Base-by-base conservation (phyloP, 2,797 vertebrate species). In the Hydrocynus forskahlii region DNA sequence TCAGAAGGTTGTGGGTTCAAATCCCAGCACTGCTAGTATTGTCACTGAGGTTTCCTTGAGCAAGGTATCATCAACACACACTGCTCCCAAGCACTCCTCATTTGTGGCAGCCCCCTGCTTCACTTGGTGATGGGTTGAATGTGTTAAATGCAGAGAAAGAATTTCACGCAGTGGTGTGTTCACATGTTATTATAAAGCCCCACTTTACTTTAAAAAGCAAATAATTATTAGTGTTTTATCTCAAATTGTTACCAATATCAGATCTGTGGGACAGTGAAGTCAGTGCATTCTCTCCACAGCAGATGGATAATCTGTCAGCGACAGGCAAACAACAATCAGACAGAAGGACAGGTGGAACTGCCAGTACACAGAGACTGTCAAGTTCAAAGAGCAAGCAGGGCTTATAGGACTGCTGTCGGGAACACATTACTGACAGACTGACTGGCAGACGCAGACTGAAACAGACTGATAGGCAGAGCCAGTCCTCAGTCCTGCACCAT, bases 331-430 rank as follows among this genome's bases (percentile, higher is more conserved):
- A 79, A 12, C 10, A 13, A 57, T 67, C 43, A 40, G 43, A 35
- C 13, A 35, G 68, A 63, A 52, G 70, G 78, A 17, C n/a, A 75
- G 45, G 17, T 38, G 66, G 75, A 57, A 38, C 50, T 73, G 29
- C 52, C 52, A 57, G 25, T 16, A 50, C 43, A 14, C 40, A 21
- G 10, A 71, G 14, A 69, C 25, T 35, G 25, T n/a, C 17, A 52
- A n/a, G 59, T 64, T 40, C 9, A 70, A 62, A 78, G 50, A 70
- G 43, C 68, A 62, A 21, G 19, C 16, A 45, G 2, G 35, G 19
- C 60, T 80, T 55, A 45, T 8, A 38, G 7, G 72, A 12, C 62
- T 17, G 40, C 12, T 17, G 35, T 14, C 55, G 29, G n/a, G 23
- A 16, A 14, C 12, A 10, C 54, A 35, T 6, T 74, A 57, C 48